phyloP scores from a whole-genome alignment of 2,113 vertebrate genomes.

The Cyprinodon tularosa region DNA sequence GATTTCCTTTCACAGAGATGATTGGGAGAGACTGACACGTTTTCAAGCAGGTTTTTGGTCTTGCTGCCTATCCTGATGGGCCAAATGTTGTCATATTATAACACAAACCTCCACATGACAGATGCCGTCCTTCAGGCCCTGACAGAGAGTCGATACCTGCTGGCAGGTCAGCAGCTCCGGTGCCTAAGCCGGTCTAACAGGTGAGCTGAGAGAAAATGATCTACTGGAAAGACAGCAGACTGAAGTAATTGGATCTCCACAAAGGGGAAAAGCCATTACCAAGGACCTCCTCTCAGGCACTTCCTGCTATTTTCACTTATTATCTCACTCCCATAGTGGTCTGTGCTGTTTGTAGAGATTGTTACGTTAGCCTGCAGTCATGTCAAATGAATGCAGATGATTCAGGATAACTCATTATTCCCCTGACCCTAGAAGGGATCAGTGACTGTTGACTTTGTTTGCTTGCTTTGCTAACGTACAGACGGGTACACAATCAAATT shows the following conservation, averaged over 20 bases:
- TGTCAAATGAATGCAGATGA: conserved; percentile 56
- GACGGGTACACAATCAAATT: conserved; percentile 22
- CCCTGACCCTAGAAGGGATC: conserved; percentile 45
- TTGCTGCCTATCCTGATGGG: background rate
- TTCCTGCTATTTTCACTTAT: conserved; percentile 56
- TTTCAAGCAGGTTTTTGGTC: conserved; percentile 8
- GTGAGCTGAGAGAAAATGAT: conserved; percentile 60
- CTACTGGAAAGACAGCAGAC: conserved; percentile 32
- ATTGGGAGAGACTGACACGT: conserved; percentile 11
- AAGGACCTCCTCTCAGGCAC: conserved; percentile 49
- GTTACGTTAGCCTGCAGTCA: conserved; percentile 28
- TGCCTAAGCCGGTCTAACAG: conserved; percentile 33
- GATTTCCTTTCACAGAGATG: conserved; percentile 13
- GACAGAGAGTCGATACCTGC: conserved; percentile 17
- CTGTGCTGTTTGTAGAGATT: conserved; percentile 30
- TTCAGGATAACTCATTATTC: conserved; percentile 69
- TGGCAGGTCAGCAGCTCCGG: conserved; percentile 17
- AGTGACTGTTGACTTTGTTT: conserved; percentile 37
- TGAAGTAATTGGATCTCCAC: conserved; percentile 59
- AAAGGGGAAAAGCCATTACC: conserved; percentile 46
- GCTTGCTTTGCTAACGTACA: conserved; percentile 46
- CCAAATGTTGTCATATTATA: background rate
- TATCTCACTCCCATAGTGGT: conserved; percentile 42
- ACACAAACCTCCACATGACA: conserved; percentile 14
- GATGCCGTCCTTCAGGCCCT: background rate